Evolutionary conservation across 2,888 invertebrate species (phyloP).

Genomic region (Marronus borbonicus): DNA sequence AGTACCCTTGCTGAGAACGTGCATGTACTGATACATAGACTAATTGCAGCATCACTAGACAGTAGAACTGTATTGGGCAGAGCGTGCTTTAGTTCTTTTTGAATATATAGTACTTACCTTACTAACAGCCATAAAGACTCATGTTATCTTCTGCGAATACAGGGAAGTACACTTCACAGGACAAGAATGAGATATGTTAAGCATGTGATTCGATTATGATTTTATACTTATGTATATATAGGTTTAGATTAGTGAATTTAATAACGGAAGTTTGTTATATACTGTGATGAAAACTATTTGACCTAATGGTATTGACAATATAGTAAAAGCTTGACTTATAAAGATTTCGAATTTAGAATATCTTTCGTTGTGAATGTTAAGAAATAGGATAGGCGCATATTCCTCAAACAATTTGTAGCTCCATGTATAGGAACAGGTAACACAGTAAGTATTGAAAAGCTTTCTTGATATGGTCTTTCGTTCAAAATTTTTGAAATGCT

Average conservation of each 20-base stretch:
- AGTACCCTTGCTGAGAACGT: conserved; percentile 53
- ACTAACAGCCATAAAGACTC: no score
- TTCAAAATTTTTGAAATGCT: conserved; percentile 23
- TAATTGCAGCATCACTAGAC: conserved; percentile 36
- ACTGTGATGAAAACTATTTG: conserved; percentile 30
- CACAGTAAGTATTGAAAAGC: conserved; percentile 27
- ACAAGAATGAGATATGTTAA: conserved; percentile 17
- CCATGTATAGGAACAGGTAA: conserved; percentile 5
- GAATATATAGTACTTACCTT: background rate
- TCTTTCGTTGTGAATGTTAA: background rate
- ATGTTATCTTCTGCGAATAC: background rate
- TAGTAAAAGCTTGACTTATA: background rate
- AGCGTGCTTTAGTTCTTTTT: conserved; percentile 39
- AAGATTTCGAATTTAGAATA: conserved; percentile 7
- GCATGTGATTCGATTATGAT: conserved; percentile 21
- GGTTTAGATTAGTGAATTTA: conserved; percentile 5
- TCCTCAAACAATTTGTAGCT: conserved; percentile 10
- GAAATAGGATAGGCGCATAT: background rate
- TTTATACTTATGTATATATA: conserved; percentile 7
- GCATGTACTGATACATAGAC: conserved; percentile 54
- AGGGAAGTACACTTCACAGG: conserved; percentile 20
- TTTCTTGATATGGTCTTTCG: conserved; percentile 11
- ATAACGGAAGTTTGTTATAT: conserved; percentile 8
- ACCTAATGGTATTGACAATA: conserved; percentile 21
- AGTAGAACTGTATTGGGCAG: conserved; percentile 38